Percentiles rank a stretch among this genome's conserved stretches.
Conservation (phyloP, 2,797 vertebrate species). For the Sebastes goodei region DNA sequence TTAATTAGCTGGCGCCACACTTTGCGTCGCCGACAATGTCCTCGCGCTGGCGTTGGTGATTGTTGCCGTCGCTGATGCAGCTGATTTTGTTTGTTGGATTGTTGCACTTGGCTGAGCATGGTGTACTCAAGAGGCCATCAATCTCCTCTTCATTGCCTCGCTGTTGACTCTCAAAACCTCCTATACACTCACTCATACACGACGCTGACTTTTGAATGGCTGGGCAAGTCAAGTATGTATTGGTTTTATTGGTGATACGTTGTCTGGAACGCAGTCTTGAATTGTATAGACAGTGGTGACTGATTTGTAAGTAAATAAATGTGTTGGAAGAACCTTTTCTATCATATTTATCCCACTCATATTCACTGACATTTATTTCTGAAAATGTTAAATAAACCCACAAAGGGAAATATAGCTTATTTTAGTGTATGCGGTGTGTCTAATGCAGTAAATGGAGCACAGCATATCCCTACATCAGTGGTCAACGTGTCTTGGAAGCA, state of each 20-base stretch:
- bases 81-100: constrained; percentile 64
- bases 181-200: constrained; percentile 3
- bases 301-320: background rate
- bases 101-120: constrained; percentile 62
- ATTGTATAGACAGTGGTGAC: background rate
- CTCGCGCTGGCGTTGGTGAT: constrained; percentile 33
- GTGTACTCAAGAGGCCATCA: constrained; percentile 62
- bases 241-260: constrained; percentile 15
- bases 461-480: constrained; percentile 27
- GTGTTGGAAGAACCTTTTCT: background rate
- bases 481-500: constrained; percentile 32
- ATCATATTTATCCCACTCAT: background rate
- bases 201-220: constrained; percentile 7
- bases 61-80: constrained; percentile 46
- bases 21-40: constrained; percentile 62
- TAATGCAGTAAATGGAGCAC: constrained; percentile 33
- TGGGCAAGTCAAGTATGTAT: background rate
- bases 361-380: background rate
- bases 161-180: constrained; percentile 50
- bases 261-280: background rate
- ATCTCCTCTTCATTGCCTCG: constrained; percentile 53
- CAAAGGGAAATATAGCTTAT: background rate
- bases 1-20: constrained; percentile 72
- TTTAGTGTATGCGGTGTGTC: constrained; percentile 9
- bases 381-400: constrained; percentile 3